Percentiles rank a stretch among this genome's conserved stretches.
Evolutionary conservation across 2,113 vertebrate genomes (phyloP).

Genomic region (Macrotus californicus): DNA sequence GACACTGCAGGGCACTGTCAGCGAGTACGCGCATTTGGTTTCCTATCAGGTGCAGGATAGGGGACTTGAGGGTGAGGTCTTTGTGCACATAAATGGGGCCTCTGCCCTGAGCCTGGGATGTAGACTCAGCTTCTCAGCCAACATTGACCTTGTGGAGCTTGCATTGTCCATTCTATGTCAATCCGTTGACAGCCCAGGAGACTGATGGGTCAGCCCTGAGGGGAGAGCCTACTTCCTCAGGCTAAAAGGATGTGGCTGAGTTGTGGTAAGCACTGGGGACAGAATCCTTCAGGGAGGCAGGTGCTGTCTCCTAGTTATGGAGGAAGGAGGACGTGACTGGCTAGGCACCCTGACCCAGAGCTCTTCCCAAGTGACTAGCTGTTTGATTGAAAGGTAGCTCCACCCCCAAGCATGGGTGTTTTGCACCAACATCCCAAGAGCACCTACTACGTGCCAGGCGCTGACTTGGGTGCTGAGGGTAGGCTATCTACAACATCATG

Average conservation of each 20-base stretch:
- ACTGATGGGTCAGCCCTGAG: not conserved
- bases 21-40: not conserved
- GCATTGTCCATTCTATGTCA: not conserved
- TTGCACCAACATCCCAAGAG: not conserved
- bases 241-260: not conserved
- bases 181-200: not conserved
- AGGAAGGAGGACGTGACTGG: not conserved
- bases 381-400: not conserved
- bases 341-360: not conserved
- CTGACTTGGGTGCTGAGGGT: not conserved
- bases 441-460: not conserved
- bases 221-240: not conserved
- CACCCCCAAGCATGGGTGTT: not conserved
- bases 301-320: not conserved
- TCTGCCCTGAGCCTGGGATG: not conserved
- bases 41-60: not conserved
- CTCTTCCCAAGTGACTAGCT: not conserved
- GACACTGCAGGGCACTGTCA: not conserved
- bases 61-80: not conserved
- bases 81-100: not conserved
- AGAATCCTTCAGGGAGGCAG: not conserved
- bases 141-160: not conserved
- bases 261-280: not conserved
- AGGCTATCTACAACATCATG: not conserved
- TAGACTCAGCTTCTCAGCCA: not conserved